phyloP scores from a whole-genome alignment of 2,797 vertebrate species.

The Neosalanx taihuensis region DNA sequence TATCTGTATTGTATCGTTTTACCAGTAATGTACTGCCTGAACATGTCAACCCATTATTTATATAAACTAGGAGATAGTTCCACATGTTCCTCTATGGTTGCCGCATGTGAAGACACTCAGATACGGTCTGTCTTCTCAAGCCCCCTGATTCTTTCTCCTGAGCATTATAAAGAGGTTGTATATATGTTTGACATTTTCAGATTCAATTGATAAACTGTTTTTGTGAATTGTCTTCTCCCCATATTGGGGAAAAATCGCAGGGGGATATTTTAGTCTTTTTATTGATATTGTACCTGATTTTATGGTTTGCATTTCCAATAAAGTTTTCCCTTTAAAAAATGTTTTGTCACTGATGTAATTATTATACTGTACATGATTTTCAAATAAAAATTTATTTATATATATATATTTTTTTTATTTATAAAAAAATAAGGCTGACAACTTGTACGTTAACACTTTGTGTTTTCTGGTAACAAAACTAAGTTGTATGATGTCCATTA shows the following conservation, averaged over 20 bases:
- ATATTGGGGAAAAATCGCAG: conserved; percentile 77
- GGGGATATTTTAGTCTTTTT: conserved; percentile 41
- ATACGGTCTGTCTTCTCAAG: conserved; percentile 32
- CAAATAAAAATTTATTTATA: conserved; percentile 80
- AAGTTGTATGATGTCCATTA: conserved; percentile 27
- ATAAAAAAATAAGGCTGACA: conserved; percentile 65
- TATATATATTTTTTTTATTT: too few relatives aligned
- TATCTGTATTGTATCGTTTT: conserved; percentile 11
- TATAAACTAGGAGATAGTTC: conserved; percentile 43
- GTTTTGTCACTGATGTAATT: conserved; percentile 12
- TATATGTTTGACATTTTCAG: conserved; percentile 66
- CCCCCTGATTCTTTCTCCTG: conserved; percentile 50
- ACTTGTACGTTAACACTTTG: conserved; percentile 40
- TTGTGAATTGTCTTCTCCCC: conserved; percentile 74
- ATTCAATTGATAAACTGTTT: conserved; percentile 61
- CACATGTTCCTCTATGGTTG: conserved; percentile 42
- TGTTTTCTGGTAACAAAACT: conserved; percentile 36
- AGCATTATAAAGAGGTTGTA: conserved; percentile 70
- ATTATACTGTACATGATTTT: conserved; percentile 37
- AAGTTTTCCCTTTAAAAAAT: conserved; percentile 64
- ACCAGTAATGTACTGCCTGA: conserved; percentile 24
- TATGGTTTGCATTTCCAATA: conserved; percentile 70
- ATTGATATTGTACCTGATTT: conserved; percentile 63
- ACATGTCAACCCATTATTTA: conserved; percentile 59
- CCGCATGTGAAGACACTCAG: conserved; percentile 67